Percentiles rank a stretch among this genome's conserved stretches.
Conservation (phyloP, 2,113 vertebrate species). For the Microcebus tavaratra region DNA sequence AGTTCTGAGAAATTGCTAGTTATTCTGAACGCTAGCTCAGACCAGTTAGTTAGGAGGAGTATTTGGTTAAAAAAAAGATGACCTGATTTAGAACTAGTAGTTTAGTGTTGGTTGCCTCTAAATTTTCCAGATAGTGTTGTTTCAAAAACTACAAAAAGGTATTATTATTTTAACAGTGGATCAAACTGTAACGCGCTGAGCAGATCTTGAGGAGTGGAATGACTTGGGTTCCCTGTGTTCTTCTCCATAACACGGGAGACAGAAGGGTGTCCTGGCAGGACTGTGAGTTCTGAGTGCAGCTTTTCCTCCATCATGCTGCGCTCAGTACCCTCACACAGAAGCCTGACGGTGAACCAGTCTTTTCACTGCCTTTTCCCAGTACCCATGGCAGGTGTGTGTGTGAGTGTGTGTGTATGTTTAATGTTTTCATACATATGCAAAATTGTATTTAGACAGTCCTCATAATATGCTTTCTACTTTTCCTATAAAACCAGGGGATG, state of each 20-base stretch:
- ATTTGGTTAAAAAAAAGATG: neutral
- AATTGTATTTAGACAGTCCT: neutral
- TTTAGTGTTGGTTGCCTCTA: neutral
- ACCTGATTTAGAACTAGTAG: neutral
- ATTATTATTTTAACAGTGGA: neutral
- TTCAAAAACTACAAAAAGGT: neutral
- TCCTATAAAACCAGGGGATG: neutral
- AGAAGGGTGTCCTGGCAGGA: neutral
- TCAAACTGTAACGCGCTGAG: neutral
- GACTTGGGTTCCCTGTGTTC: neutral
- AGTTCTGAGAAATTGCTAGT: neutral
- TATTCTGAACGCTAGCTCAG: neutral
- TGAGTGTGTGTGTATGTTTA: neutral
- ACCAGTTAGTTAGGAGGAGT: neutral
- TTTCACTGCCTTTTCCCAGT: neutral
- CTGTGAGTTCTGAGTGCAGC: neutral
- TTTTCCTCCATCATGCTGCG: neutral
- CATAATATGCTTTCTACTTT: constrained; percentile 9
- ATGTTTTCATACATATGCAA: neutral
- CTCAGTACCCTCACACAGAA: neutral
- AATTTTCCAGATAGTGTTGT: neutral
- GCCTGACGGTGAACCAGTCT: neutral
- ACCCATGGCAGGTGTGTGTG: too few relatives aligned
- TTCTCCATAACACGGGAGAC: neutral
- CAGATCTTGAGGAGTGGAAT: neutral